Conservation (phyloP, 1,140 invertebrate species). For the Xylocopa sonorina region DNA sequence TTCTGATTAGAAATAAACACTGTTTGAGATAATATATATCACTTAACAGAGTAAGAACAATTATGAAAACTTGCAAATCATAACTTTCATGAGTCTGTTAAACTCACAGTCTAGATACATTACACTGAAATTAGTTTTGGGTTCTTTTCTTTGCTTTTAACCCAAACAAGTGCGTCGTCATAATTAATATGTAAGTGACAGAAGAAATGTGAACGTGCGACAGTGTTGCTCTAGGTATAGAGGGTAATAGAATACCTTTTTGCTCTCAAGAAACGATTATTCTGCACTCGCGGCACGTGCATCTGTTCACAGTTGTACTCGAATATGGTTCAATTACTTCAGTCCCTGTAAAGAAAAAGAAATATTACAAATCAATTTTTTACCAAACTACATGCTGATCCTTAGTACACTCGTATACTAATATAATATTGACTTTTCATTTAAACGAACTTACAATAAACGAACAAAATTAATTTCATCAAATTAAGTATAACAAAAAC, state of each 20-base stretch:
- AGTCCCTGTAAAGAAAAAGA: constrained; percentile 65
- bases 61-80: constrained; percentile 45
- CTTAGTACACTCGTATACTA: too few relatives aligned
- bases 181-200: constrained; percentile 73
- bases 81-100: constrained; percentile 31
- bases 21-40: constrained; percentile 27
- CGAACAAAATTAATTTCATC: too few relatives aligned
- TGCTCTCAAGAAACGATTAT: constrained; percentile 73
- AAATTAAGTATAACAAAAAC: too few relatives aligned
- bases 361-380: too few relatives aligned
- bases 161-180: constrained; percentile 64
- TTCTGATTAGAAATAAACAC: constrained; percentile 29
- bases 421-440: too few relatives aligned
- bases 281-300: constrained; percentile 66
- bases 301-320: constrained; percentile 62
- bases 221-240: constrained; percentile 79
- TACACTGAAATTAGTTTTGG: constrained; percentile 60
- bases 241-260: constrained; percentile 81
- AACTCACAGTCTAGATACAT: constrained; percentile 48
- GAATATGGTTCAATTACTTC: constrained; percentile 61
- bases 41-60: constrained; percentile 41
- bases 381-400: too few relatives aligned
- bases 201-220: constrained; percentile 74
- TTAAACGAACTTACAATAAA: too few relatives aligned
- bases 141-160: constrained; percentile 20